Evolutionary conservation across 2,113 vertebrate genomes (phyloP), one percentile per base, ranked within the genome.

Genomic region (Paratilapia polleni): DNA sequence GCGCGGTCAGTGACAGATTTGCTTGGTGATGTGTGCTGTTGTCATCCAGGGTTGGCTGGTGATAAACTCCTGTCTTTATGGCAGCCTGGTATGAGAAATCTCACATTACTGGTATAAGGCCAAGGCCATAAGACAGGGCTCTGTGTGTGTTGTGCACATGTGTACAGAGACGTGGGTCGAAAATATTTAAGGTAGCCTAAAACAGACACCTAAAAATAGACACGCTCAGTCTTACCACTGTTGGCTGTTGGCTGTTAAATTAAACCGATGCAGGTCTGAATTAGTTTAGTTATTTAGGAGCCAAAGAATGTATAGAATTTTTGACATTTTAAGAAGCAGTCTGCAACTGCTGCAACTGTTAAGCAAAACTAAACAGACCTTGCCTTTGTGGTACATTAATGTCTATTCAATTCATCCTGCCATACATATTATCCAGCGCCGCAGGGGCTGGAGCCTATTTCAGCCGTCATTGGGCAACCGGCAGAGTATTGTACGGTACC

Each of bases 41-140:
- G 56, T 22, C 61, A 36, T 19, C 78, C 63, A 70, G 7, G 47
- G 52, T 26, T 58, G 47, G 34, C 61, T 61, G 47, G 15, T 83
- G 56, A 83, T 59, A 52, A 68, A 73, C 14, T 0, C 66, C 41
- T 28, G 34, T 47, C 52, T 62, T 89, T 73, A 75, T 7, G 14
- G 68, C 70, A 49, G 0, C 52, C 49, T 31, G 81, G 36, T 26
- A 62, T 6, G 22, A 78, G 26, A 11, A 49, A 20, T 85, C 78
- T 92, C 85, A 80, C 24, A 77, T 85, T 87, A 91, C 79, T 13
- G 19, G 24, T 13, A 14, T 12, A 26, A 77, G 68, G 88, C 20
- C 86, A 92, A 85, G 85, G 43, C 36, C 61, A 84, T 54, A n/a
- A 59, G 60, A 81, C 76, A 84, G 60, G 52, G 76, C 49, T 66